Conservation (phyloP, 1,140 invertebrate species). For the Drosophila punjabiensis region DNA sequence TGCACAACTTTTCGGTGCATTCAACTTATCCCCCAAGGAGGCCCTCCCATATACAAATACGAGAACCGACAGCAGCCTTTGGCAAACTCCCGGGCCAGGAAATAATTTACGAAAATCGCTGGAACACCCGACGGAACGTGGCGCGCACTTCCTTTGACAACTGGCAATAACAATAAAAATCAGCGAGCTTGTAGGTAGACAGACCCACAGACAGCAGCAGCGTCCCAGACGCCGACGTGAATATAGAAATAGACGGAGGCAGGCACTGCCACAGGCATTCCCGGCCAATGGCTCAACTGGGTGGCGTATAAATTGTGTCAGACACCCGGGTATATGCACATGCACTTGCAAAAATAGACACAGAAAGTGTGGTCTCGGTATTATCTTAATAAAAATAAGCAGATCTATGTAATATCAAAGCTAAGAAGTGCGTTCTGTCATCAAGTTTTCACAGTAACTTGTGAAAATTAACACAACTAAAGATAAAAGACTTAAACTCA, state of each 20-base stretch:
- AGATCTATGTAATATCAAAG: background rate
- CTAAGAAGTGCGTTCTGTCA: background rate
- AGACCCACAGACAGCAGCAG: slow-evolving; percentile 34
- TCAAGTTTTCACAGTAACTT: background rate
- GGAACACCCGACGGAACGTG: slow-evolving; percentile 31
- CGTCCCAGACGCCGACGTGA: slow-evolving; percentile 26
- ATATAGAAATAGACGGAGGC: slow-evolving; percentile 31
- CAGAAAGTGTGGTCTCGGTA: background rate
- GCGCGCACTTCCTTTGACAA: slow-evolving; percentile 79
- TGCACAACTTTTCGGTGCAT: slow-evolving; percentile 22
- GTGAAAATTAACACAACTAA: background rate
- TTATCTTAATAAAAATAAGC: background rate
- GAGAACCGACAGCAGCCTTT: slow-evolving; percentile 14
- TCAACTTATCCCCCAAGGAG: slow-evolving; percentile 22
- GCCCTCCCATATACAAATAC: background rate
- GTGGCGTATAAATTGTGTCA: slow-evolving; percentile 53
- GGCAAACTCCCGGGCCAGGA: slow-evolving; percentile 56
- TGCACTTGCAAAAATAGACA: slow-evolving; percentile 17
- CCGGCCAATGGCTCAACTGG: slow-evolving; percentile 44
- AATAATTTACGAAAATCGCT: slow-evolving; percentile 77
- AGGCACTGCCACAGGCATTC: slow-evolving; percentile 9
- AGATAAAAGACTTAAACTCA: background rate
- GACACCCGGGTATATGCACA: slow-evolving; percentile 21
- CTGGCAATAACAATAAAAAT: slow-evolving; percentile 84
- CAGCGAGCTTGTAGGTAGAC: slow-evolving; percentile 75